These are phyloP conservation scores for Phalacrocorax carbo DNA, from an alignment of 2,113 vertebrate genomes.

Conservation along the genomic window DNA sequence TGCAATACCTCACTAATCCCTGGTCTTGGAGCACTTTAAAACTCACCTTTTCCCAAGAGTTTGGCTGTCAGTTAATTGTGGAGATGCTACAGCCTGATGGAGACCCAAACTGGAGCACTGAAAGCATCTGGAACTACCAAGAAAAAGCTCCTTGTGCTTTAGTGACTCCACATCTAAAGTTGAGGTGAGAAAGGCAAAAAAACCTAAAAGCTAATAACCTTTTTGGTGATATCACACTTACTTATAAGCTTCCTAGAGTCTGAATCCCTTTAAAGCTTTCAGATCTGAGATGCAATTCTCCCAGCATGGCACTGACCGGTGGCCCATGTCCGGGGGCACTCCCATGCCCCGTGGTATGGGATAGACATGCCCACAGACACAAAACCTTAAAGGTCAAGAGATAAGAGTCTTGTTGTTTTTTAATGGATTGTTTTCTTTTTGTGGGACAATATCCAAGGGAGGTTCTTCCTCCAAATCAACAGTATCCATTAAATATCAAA, in stretches of 20 bases:
- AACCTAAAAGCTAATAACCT: background rate
- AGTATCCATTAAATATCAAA: background rate
- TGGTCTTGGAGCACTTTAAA: background rate
- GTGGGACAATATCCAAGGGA: background rate
- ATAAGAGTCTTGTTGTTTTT: background rate
- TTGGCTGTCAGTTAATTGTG: background rate
- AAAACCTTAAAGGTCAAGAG: background rate
- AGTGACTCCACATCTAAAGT: background rate
- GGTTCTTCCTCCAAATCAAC: conserved; percentile 2
- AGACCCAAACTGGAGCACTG: background rate
- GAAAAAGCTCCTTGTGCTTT: background rate
- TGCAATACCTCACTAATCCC: background rate
- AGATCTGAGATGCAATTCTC: background rate
- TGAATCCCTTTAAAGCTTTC: background rate
- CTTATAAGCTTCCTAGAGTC: background rate
- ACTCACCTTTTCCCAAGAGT: background rate
- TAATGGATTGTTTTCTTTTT: background rate
- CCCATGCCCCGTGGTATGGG: background rate
- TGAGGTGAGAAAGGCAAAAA: background rate
- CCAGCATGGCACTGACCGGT: background rate
- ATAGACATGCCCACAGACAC: background rate
- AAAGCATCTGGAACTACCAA: background rate
- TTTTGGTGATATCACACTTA: background rate
- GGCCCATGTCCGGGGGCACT: background rate
- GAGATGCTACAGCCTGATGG: background rate